Conservation (phyloP, 2,888 invertebrate species). For the Pandemis cinnamomeana region DNA sequence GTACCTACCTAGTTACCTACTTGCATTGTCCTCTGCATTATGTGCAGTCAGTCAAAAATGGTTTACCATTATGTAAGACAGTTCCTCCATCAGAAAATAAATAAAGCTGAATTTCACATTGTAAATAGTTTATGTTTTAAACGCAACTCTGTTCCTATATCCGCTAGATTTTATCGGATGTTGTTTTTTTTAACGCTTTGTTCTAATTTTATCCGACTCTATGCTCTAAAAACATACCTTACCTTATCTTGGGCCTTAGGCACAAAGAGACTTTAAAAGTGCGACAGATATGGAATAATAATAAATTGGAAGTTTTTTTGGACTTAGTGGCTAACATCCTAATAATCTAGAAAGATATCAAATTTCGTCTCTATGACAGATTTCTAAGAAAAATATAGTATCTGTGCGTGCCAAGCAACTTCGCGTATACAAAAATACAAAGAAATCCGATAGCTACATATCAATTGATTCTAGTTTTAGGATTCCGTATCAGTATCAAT, state of each 20-base stretch:
- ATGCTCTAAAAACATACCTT: background rate
- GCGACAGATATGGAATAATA: background rate
- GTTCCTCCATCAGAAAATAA: too few species aligned
- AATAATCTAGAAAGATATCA: background rate
- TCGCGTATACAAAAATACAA: constrained; percentile 7
- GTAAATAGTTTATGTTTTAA: too few species aligned
- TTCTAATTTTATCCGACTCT: too few species aligned
- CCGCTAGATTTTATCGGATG: too few species aligned
- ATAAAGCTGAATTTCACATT: too few species aligned
- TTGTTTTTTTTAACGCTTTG: too few species aligned
- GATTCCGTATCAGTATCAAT: too few species aligned
- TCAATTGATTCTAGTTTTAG: constrained; percentile 9
- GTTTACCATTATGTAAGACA: too few species aligned
- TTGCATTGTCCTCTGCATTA: too few species aligned
- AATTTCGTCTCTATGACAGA: background rate
- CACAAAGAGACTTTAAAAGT: background rate
- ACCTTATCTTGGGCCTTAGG: background rate
- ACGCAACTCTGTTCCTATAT: too few species aligned
- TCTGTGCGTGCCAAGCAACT: constrained; percentile 9
- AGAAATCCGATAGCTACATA: constrained; percentile 30
- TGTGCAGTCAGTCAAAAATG: too few species aligned
- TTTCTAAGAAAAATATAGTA: constrained; percentile 19
- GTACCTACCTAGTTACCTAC: too few species aligned
- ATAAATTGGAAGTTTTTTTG: background rate
- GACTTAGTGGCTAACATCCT: background rate